phyloP scores from a whole-genome alignment of 2,797 vertebrate genomes.

The Anomalospiza imberbis region DNA sequence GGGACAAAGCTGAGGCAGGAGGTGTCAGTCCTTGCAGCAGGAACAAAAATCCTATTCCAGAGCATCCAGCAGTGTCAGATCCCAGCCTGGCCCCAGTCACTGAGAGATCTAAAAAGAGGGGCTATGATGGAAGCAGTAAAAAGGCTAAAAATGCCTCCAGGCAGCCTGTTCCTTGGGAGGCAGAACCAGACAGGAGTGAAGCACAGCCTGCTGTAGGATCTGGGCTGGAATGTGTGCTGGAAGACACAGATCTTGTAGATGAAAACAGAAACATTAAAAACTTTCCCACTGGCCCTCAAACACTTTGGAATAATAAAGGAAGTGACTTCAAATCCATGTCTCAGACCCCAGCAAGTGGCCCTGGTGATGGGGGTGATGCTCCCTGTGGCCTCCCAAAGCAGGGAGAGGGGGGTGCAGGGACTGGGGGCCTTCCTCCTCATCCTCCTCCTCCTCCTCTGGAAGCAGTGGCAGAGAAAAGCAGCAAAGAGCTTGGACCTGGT shows the following conservation, averaged over 20 bases:
- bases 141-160: slow-evolving; percentile 15
- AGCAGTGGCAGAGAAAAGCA: background rate
- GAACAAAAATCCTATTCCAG: background rate
- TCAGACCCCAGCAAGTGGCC: background rate
- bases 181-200: background rate
- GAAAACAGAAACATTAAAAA: slow-evolving; percentile 72
- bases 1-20: background rate
- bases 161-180: background rate
- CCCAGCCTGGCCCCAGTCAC: background rate
- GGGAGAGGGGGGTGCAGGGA: background rate
- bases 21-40: background rate
- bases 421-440: background rate
- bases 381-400: background rate
- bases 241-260: slow-evolving; percentile 40
- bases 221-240: background rate
- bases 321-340: background rate
- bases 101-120: slow-evolving; percentile 30
- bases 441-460: background rate
- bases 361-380: background rate
- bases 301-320: background rate
- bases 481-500: background rate
- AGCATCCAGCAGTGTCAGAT: background rate
- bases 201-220: background rate
- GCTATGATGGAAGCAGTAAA: slow-evolving; percentile 34
- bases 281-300: background rate